Evolutionary conservation across 1,140 invertebrate species (phyloP).

Genomic region (Drosophila willistoni): DNA sequence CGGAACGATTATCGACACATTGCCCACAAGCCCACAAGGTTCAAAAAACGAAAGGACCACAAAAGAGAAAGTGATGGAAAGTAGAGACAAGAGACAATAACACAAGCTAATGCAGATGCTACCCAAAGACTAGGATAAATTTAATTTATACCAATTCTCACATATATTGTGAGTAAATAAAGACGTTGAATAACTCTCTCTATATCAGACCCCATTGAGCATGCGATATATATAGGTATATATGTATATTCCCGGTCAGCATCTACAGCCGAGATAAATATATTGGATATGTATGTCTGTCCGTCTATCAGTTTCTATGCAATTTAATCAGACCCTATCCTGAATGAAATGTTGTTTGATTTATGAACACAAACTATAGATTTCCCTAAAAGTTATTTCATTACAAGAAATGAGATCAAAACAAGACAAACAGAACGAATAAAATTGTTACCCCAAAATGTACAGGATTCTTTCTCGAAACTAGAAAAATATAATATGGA

Average conservation of each 20-base stretch:
- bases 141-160: neutral
- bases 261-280: neutral
- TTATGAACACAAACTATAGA: too few species aligned
- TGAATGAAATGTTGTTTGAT: too few species aligned
- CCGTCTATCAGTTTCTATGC: neutral
- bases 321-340: neutral
- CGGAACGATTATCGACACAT: slow-evolving; percentile 59
- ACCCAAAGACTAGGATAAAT: neutral
- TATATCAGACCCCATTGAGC: too few species aligned
- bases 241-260: neutral
- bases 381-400: too few species aligned
- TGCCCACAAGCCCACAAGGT: neutral
- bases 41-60: neutral
- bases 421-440: too few species aligned
- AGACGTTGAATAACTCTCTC: too few species aligned
- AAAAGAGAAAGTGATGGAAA: neutral
- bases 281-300: slow-evolving; percentile 6
- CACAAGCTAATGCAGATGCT: neutral
- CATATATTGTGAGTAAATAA: too few species aligned
- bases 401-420: too few species aligned
- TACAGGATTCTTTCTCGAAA: too few species aligned
- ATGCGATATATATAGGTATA: neutral
- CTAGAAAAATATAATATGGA: too few species aligned
- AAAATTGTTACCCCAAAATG: too few species aligned
- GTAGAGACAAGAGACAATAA: neutral